Conservation (phyloP, 2,797 vertebrate species). For the Hybognathus amarus region DNA sequence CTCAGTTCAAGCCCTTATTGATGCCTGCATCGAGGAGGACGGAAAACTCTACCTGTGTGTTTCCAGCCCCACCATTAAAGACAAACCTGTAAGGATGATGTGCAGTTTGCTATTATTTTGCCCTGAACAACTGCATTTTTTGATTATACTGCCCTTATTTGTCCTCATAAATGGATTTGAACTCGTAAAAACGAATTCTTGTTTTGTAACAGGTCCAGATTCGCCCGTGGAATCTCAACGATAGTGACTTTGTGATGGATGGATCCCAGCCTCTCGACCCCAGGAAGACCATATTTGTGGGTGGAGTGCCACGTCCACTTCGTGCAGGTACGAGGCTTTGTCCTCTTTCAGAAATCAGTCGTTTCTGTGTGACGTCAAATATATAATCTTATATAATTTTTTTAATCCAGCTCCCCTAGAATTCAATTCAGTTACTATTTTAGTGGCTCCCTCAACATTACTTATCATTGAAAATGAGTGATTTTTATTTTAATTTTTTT, state of each 20-base stretch:
- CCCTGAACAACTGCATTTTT: neutral
- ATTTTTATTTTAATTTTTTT: neutral
- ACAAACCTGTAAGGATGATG: constrained; percentile 90
- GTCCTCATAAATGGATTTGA: neutral
- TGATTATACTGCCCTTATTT: neutral
- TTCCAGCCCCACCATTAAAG: constrained; percentile 99
- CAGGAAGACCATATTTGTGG: constrained; percentile 98
- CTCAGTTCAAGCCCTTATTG: constrained; percentile 98
- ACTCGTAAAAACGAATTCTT: neutral
- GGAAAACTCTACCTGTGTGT: constrained; percentile 98
- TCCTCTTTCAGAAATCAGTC: neutral
- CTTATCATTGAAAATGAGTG: neutral
- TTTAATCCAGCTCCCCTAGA: neutral
- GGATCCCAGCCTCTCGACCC: constrained; percentile 98
- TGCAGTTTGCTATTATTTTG: neutral
- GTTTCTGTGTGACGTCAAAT: neutral
- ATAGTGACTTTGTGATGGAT: constrained; percentile 99
- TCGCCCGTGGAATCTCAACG: constrained; percentile 98
- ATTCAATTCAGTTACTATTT: neutral
- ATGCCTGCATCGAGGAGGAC: constrained; percentile 98
- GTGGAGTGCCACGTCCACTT: constrained; percentile 95
- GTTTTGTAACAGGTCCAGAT: constrained; percentile 90
- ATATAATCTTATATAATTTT: too few species aligned
- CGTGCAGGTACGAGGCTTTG: constrained; percentile 86
- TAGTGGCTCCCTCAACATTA: neutral